phyloP scores from a whole-genome alignment of 2,797 vertebrate genomes.

The Pipistrellus pygmaeus region DNA sequence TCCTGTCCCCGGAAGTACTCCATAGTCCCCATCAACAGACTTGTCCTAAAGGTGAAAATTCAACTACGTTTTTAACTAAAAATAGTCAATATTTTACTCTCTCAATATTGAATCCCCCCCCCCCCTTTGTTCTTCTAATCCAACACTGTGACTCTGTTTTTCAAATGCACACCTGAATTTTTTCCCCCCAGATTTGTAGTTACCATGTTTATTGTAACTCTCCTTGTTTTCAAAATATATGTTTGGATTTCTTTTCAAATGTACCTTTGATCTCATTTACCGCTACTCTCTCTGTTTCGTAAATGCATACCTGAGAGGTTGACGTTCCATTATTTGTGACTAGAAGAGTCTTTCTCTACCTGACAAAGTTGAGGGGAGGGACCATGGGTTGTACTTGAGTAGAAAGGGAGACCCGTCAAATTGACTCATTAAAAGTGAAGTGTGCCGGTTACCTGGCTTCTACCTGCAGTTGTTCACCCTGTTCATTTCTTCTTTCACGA shows the following conservation, averaged over 20 bases:
- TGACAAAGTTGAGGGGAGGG: background rate
- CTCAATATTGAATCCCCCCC: background rate
- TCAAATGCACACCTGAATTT: background rate
- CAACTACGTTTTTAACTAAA: constrained; percentile 32
- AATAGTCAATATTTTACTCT: background rate
- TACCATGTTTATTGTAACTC: background rate
- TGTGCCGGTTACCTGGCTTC: background rate
- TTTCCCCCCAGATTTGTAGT: background rate
- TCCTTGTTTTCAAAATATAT: constrained; percentile 32
- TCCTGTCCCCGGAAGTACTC: background rate
- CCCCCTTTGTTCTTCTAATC: background rate
- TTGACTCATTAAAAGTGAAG: background rate
- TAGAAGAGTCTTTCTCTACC: background rate
- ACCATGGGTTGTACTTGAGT: background rate
- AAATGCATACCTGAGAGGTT: background rate
- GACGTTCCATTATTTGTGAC: constrained; percentile 1
- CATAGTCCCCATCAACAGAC: background rate
- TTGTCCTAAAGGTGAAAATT: background rate
- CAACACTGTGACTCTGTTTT: background rate
- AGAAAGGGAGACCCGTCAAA: background rate
- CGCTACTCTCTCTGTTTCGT: constrained; percentile 10
- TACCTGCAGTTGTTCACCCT: background rate
- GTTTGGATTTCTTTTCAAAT: constrained; percentile 38
- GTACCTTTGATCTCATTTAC: background rate
- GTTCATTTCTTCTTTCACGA: constrained; percentile 45